These are phyloP conservation scores for Iphiclides podalirius DNA, from an alignment of 2,888 invertebrate genomes.

Conservation along the genomic window DNA sequence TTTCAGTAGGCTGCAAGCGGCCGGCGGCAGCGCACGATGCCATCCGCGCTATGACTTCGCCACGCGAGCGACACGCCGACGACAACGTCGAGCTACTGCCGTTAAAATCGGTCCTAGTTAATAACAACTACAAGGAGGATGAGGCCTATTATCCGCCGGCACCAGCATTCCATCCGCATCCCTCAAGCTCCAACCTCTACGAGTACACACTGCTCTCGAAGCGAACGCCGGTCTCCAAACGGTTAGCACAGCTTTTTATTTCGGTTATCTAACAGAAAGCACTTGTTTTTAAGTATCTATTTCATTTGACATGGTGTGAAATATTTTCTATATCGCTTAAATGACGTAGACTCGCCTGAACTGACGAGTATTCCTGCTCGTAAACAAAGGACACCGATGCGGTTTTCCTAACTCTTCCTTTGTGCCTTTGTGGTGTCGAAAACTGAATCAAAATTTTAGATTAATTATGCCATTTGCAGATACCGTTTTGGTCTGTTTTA, in stretches of 20 bases:
- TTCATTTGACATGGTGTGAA: not conserved
- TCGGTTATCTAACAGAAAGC: conserved; percentile 16
- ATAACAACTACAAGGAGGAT: conserved; percentile 64
- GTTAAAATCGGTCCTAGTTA: conserved; percentile 68
- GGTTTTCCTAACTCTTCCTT: not conserved
- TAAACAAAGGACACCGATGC: not conserved
- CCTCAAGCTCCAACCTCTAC: conserved; percentile 59
- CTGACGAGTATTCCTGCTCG: not conserved
- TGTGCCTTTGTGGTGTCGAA: not conserved
- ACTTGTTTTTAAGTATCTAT: not conserved
- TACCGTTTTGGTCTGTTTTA: too few relatives aligned
- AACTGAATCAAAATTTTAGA: too few relatives aligned
- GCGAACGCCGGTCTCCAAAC: conserved; percentile 74
- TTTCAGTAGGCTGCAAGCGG: conserved; percentile 53
- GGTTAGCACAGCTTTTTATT: conserved; percentile 41
- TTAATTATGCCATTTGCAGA: too few relatives aligned
- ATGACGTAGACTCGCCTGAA: not conserved
- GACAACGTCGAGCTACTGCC: conserved; percentile 70
- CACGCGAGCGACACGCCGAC: conserved; percentile 54
- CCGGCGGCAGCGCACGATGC: conserved; percentile 54
- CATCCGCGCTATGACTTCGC: conserved; percentile 58
- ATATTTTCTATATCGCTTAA: not conserved
- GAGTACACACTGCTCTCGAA: conserved; percentile 73
- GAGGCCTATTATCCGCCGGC: conserved; percentile 65
- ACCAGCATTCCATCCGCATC: conserved; percentile 52